Percentiles rank a stretch among this genome's conserved stretches.
Evolutionary conservation across 2,113 vertebrate species (phyloP).

Genomic region (Pituophis catenifer): DNA sequence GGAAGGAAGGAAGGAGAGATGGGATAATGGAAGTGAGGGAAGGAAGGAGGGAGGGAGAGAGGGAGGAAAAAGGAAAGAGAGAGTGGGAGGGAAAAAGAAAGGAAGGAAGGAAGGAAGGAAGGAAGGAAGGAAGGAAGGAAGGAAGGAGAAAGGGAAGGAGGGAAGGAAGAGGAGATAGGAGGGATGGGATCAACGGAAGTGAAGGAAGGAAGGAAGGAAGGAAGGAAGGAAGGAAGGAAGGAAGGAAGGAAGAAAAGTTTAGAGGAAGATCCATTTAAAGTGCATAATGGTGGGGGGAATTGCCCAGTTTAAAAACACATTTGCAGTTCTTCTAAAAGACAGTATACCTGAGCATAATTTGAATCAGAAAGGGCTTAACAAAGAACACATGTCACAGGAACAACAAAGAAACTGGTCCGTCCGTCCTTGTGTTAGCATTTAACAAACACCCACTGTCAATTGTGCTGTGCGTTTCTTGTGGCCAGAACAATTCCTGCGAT

Average conservation of each 20-base stretch:
- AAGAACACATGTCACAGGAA: neutral
- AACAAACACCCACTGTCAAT: neutral
- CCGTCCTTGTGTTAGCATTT: neutral
- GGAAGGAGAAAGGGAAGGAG: too few relatives aligned
- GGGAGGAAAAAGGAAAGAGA: too few relatives aligned
- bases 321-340: neutral
- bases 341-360: neutral
- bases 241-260: neutral
- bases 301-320: neutral
- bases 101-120: neutral
- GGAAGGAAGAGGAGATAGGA: too few relatives aligned
- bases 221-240: too few relatives aligned
- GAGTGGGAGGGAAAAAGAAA: neutral
- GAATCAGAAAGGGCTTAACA: neutral
- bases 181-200: too few relatives aligned
- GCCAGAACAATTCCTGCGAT: neutral
- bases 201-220: neutral
- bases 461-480: neutral
- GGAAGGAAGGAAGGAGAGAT: too few relatives aligned
- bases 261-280: neutral
- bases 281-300: neutral
- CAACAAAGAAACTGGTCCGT: too few relatives aligned
- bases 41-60: fast-evolving
- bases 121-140: too few relatives aligned
- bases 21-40: too few relatives aligned